These are phyloP conservation scores for Aplysia californica DNA, from an alignment of 1,140 invertebrate species.

Conservation along the genomic window DNA sequence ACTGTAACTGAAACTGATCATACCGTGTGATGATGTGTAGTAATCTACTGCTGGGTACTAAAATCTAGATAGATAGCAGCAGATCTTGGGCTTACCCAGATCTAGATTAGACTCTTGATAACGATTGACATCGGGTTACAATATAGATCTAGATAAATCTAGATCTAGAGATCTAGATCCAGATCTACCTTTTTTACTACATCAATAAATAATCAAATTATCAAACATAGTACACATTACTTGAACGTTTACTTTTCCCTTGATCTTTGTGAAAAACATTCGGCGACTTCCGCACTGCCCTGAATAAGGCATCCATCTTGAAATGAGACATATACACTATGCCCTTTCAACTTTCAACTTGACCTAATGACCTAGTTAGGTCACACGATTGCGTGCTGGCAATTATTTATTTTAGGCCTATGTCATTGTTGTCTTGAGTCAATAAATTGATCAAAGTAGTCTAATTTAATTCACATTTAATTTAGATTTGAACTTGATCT, in stretches of 20 bases:
- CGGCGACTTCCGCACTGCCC: slow-evolving; percentile 30
- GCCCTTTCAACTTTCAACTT: neutral
- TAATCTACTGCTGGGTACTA: too few species aligned
- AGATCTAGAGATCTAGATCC: neutral
- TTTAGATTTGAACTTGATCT: too few species aligned
- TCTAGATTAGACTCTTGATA: too few species aligned
- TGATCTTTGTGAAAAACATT: slow-evolving; percentile 13
- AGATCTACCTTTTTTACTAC: neutral
- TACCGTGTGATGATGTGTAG: too few species aligned
- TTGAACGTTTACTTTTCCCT: slow-evolving; percentile 4
- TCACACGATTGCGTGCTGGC: neutral
- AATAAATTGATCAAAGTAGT: too few species aligned
- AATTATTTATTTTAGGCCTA: neutral
- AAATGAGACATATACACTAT: neutral
- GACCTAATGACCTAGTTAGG: too few species aligned
- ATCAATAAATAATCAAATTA: neutral
- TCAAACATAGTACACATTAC: neutral
- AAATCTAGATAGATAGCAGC: too few species aligned
- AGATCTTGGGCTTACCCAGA: too few species aligned
- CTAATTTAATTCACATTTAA: too few species aligned
- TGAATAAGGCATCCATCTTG: slow-evolving; percentile 32
- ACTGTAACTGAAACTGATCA: too few species aligned
- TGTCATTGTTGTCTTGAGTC: neutral
- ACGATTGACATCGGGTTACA: too few species aligned
- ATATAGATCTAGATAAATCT: neutral